phyloP scores from a whole-genome alignment of 53 echinoderm and acorn worm species.

The Echinometra lucunter region DNA sequence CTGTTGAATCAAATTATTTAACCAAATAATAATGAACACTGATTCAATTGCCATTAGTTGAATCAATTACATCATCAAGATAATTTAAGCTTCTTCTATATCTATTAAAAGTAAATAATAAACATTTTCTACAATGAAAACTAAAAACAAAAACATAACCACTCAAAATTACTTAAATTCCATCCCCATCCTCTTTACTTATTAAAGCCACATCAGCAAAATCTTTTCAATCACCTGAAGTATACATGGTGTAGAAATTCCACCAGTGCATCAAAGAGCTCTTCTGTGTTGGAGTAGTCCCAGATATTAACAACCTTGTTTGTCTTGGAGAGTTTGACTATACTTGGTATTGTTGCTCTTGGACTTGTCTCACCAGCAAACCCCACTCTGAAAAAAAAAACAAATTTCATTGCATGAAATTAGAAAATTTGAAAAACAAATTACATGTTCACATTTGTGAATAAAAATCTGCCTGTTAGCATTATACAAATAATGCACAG shows the following conservation, averaged over 20 bases:
- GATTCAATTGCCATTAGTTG: neutral
- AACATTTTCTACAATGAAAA: too few species aligned
- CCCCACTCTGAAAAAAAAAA: constrained; percentile 78
- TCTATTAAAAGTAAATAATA: too few species aligned
- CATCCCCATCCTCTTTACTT: neutral
- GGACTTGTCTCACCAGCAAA: constrained; percentile 96
- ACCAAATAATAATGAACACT: too few species aligned
- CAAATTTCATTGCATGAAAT: neutral
- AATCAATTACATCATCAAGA: neutral
- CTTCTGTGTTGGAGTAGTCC: constrained; percentile 83
- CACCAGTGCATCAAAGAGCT: constrained; percentile 89
- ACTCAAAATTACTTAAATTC: too few species aligned
- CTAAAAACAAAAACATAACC: too few species aligned
- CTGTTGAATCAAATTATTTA: neutral
- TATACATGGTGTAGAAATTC: constrained; percentile 93
- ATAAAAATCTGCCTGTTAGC: too few species aligned
- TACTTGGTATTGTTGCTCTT: constrained; percentile 87
- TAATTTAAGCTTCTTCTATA: too few species aligned
- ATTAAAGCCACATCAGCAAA: neutral
- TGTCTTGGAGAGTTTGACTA: constrained; percentile 84
- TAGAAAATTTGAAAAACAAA: neutral
- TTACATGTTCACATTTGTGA: too few species aligned
- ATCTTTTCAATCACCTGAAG: constrained; percentile 81
- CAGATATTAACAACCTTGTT: constrained; percentile 77
- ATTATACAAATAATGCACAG: too few species aligned